phyloP scores from a whole-genome alignment of 2,797 vertebrate species.

The Scolopax bukidnonensis region DNA sequence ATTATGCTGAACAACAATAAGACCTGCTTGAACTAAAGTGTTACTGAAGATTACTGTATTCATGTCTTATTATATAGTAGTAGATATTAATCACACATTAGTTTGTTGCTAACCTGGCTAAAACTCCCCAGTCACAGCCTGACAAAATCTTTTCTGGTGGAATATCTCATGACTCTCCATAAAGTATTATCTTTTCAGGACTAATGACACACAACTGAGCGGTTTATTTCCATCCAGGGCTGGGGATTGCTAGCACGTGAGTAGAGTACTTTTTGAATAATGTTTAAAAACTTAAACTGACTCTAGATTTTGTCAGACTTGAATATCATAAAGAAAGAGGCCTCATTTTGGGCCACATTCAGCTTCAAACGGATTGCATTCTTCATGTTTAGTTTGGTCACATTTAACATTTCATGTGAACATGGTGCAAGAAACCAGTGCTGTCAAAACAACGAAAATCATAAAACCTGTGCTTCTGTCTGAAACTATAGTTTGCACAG shows the following conservation, averaged over 20 bases:
- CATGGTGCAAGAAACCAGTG: background rate
- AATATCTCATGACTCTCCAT: background rate
- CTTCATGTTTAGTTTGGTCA: background rate
- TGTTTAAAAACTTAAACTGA: background rate
- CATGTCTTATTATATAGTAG: background rate
- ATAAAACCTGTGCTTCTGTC: background rate
- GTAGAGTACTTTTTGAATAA: background rate
- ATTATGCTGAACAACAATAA: background rate
- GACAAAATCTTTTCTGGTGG: background rate
- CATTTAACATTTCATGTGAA: background rate
- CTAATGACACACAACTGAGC: background rate
- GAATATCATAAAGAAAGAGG: background rate
- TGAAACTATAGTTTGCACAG: background rate
- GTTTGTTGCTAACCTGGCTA: background rate
- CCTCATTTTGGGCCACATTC: background rate
- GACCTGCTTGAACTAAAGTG: background rate
- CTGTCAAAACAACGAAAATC: background rate
- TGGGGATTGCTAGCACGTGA: background rate
- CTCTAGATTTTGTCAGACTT: background rate
- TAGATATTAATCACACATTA: background rate
- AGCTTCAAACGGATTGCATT: background rate
- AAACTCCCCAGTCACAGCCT: background rate
- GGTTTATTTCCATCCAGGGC: background rate
- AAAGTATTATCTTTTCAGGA: background rate
- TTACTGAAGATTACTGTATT: background rate